phyloP scores from a whole-genome alignment of 1,140 invertebrate genomes.

The Drosophila nannoptera region DNA sequence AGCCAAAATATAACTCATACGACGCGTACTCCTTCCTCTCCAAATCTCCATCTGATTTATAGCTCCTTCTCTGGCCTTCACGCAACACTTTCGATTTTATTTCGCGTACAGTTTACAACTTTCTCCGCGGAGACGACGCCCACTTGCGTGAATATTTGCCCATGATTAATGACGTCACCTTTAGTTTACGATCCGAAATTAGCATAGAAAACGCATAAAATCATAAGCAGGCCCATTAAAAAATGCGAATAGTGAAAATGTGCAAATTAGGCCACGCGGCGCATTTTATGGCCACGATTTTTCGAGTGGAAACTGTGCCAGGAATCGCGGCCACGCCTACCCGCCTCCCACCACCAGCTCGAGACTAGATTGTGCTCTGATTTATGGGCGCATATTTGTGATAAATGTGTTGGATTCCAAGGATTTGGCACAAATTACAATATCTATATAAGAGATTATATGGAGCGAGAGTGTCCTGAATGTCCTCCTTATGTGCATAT shows the following conservation, averaged over 20 bases:
- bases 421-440: constrained; percentile 75
- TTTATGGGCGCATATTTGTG: constrained; percentile 68
- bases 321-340: constrained; percentile 34
- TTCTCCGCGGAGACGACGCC: constrained; percentile 32
- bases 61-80: too few species aligned
- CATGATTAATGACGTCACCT: constrained; percentile 73
- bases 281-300: constrained; percentile 60
- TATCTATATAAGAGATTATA: constrained; percentile 40
- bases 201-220: constrained; percentile 75
- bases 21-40: too few species aligned
- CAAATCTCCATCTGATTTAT: too few species aligned
- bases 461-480: constrained; percentile 20
- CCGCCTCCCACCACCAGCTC: constrained; percentile 1
- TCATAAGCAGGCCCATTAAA: constrained; percentile 72
- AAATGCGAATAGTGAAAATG: constrained; percentile 77
- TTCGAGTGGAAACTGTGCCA: constrained; percentile 46
- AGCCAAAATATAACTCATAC: too few species aligned
- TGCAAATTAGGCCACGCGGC: constrained; percentile 71
- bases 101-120: constrained; percentile 13
- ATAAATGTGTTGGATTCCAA: constrained; percentile 68
- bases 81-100: background rate
- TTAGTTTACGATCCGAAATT: constrained; percentile 52
- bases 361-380: constrained; percentile 42
- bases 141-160: constrained; percentile 27
- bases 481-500: constrained; percentile 43